Base-by-base conservation (phyloP, 2,888 invertebrate species). In the Hybos culiciformis region DNA sequence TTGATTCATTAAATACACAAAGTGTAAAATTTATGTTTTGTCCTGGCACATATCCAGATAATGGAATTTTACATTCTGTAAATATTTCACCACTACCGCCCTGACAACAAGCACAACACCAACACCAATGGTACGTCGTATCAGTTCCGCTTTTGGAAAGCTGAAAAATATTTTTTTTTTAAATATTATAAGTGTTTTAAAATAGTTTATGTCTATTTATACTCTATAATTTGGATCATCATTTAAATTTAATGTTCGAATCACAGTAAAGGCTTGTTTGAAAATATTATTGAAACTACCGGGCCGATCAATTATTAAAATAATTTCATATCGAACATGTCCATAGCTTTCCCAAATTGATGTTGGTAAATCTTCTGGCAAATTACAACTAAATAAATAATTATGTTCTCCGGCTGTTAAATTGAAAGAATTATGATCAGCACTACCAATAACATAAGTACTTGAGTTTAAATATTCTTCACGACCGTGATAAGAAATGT, bases 201-300 rank as follows among this genome's bases (percentile, higher is more conserved):
- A 33, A 7, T 19, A 4, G 5, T 14, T 26, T 31, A 3, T 31
- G 6, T 11, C 34, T 33, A 43, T 17, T 49, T 67, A 57, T 68
- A 82, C 82, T 63, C 70, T 70, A 47, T 79, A 74, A 46, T 74
- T 71, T 8, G 74, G 69, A 59, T 79, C 78, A 44, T 73, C 68
- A 65, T 90, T 90, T 47, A 91, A 71, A 65, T 90, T 88, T 53
- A 83, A 70, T 9, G 80, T 76, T 46, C 81, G 77, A 43, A 85
- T 72, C 9, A 91, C 79, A 26, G 83, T 83, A 55, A 88, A 87
- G 5, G 79, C 77, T 57, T 74, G 73, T 61, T 84, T 83, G n/a
- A 78, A 77, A 47, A 80, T 81, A 53, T 84, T 81, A 62, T 90
- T 85, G 62, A 83, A 83, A 53, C 84, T 84, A 80, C 85, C 85